Evolutionary conservation across 2,888 invertebrate species (phyloP).

Genomic region (Lacanobia oleracea): DNA sequence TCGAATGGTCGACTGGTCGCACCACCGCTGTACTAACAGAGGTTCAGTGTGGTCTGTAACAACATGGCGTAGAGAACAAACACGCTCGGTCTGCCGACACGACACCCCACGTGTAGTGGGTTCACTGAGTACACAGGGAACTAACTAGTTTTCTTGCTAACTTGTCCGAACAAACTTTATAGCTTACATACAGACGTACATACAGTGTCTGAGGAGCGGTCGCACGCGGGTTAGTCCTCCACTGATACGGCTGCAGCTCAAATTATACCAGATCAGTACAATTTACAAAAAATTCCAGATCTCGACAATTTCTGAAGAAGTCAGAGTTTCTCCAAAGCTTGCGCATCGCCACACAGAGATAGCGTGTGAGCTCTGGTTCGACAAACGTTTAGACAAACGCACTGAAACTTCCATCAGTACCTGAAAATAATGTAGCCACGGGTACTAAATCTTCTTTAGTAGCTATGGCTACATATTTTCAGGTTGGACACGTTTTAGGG

Average conservation of each 20-base stretch:
- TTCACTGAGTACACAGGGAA: neutral
- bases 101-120: neutral
- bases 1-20: neutral
- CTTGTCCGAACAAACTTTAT: neutral
- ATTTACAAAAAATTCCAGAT: neutral
- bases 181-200: neutral
- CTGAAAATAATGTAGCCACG: neutral
- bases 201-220: neutral
- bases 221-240: neutral
- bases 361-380: neutral
- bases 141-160: conserved; percentile 19
- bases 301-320: neutral
- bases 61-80: neutral
- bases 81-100: neutral
- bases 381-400: neutral
- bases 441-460: no score
- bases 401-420: no score
- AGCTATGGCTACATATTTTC: no score
- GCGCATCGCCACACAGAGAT: neutral
- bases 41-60: neutral
- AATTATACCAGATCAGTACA: conserved; percentile 1
- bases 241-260: neutral
- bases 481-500: no score
- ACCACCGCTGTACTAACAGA: neutral
- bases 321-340: neutral